A percentile compares a stretch with the other conserved stretches of the same genome.
Conservation (phyloP, 2,888 invertebrate species). For the Entomobrya multifasciata region DNA sequence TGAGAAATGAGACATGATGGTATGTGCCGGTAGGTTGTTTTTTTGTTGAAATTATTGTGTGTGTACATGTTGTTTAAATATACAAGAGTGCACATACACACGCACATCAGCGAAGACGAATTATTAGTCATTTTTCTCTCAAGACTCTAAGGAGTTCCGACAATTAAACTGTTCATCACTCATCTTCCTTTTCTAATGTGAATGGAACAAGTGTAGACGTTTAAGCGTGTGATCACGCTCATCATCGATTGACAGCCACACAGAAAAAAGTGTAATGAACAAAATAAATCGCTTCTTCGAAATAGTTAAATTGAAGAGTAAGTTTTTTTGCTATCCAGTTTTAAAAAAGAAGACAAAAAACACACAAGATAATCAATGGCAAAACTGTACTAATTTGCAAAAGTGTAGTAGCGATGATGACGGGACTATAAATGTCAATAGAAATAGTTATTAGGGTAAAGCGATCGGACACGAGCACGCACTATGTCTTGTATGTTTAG, state of each 20-base stretch:
- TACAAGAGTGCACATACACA: slow-evolving; percentile 1
- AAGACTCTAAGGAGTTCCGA: slow-evolving; percentile 1
- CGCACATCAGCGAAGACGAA: slow-evolving; percentile 20
- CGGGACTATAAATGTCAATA: too few species aligned
- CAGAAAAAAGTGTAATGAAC: neutral
- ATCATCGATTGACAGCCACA: neutral
- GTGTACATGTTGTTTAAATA: slow-evolving; percentile 22
- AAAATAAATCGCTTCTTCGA: slow-evolving; percentile 7
- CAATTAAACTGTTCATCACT: slow-evolving; percentile 65
- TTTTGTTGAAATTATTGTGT: neutral
- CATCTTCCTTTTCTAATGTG: slow-evolving; percentile 24
- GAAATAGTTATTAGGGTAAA: too few species aligned
- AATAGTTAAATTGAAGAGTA: too few species aligned
- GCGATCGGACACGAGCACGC: neutral
- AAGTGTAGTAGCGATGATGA: too few species aligned
- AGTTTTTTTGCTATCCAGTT: too few species aligned
- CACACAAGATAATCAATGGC: too few species aligned
- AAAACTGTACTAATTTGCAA: too few species aligned
- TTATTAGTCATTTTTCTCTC: slow-evolving; percentile 52
- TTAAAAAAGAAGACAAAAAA: too few species aligned
- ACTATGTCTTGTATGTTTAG: too few species aligned
- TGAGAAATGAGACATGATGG: slow-evolving; percentile 23
- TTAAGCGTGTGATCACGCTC: slow-evolving; percentile 29
- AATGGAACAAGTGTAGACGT: slow-evolving; percentile 19
- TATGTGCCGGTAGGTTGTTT: slow-evolving; percentile 37